These are phyloP conservation scores for Fistularia tabacaria DNA, from an alignment of 2,797 vertebrate species.

Conservation along the genomic window DNA sequence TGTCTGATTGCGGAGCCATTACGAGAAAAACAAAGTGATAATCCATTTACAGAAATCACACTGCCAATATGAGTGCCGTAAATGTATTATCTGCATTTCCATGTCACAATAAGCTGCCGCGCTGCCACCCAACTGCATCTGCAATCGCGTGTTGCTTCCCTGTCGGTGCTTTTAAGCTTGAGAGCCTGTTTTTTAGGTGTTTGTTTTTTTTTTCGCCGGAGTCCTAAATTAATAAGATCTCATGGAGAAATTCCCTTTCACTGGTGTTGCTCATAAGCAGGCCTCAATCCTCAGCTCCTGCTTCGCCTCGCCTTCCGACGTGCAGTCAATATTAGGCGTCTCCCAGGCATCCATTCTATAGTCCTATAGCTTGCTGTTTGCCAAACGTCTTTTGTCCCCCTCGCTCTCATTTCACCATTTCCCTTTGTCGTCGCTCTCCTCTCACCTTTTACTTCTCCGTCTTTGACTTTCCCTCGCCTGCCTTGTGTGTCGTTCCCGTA, in stretches of 20 bases:
- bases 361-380: conserved; percentile 48
- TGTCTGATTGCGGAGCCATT: too few species aligned
- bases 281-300: conserved; percentile 36
- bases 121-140: conserved; percentile 24
- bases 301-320: conserved; percentile 17
- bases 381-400: conserved; percentile 35
- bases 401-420: conserved; percentile 48
- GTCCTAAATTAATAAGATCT: conserved; percentile 47
- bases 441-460: conserved; percentile 37
- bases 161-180: too few species aligned
- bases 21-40: conserved; percentile 9
- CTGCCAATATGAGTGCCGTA: conserved; percentile 15
- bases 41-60: conserved; percentile 25
- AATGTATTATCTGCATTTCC: conserved; percentile 8
- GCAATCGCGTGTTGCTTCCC: conserved; percentile 11
- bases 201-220: conserved; percentile 20
- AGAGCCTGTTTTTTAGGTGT: too few species aligned
- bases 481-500: conserved; percentile 28
- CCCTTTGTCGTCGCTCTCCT: conserved; percentile 28
- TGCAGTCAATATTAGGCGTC: conserved; percentile 69
- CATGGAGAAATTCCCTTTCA: conserved; percentile 46
- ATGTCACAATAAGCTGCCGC: conserved; percentile 7
- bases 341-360: conserved; percentile 55
- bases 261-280: too few species aligned
- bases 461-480: conserved; percentile 51